These are phyloP conservation scores for Gambusia holbrooki DNA, from an alignment of 2,113 vertebrate genomes.

Conservation along the genomic window DNA sequence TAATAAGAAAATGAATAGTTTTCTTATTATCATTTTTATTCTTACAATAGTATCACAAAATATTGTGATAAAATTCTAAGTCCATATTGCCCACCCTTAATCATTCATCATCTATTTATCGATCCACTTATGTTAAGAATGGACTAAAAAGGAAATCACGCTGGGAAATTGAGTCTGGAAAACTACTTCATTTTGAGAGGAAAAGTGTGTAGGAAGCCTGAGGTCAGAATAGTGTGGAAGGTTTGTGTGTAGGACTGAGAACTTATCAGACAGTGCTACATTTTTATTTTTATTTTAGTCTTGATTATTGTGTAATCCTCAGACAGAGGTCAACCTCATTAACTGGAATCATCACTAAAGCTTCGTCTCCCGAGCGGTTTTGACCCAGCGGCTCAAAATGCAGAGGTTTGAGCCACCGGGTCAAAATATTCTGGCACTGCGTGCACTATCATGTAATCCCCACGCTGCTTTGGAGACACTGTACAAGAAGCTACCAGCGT, in stretches of 20 bases:
- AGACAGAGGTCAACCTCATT: conserved; percentile 27
- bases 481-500: conserved; percentile 24
- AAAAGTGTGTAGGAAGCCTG: too few species aligned
- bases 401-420: background rate
- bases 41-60: too few species aligned
- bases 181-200: too few species aligned
- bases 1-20: too few species aligned
- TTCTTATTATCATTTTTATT: too few species aligned
- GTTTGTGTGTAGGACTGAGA: too few species aligned
- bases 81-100: background rate
- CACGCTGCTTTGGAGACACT: conserved; percentile 14
- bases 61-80: too few species aligned
- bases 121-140: background rate
- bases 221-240: too few species aligned
- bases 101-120: background rate
- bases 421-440: background rate
- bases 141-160: too few species aligned
- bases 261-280: too few species aligned
- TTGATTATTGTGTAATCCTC: background rate
- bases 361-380: background rate
- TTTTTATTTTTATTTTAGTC: background rate
- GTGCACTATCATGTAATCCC: conserved; percentile 19
- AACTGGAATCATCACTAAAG: background rate
- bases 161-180: too few species aligned
- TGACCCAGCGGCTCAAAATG: background rate